Evolutionary conservation across 2,797 vertebrate genomes (phyloP).

Genomic region (Spheniscus humboldti): DNA sequence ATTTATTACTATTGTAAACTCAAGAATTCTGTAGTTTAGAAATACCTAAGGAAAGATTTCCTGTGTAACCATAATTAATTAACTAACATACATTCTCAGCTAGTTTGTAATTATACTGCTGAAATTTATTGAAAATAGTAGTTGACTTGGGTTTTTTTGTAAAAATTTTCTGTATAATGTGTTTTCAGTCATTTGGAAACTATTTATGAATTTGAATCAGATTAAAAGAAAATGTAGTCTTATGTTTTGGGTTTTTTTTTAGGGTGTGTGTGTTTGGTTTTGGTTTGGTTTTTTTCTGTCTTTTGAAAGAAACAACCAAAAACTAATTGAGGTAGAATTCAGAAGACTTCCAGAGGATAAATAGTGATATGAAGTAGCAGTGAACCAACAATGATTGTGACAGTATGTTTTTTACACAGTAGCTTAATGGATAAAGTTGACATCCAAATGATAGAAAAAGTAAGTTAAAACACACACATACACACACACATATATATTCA

Average conservation of each 20-base stretch:
- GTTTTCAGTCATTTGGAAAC: background rate
- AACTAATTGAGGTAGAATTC: background rate
- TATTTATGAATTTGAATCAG: background rate
- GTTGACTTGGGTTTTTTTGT: background rate
- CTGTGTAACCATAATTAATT: background rate
- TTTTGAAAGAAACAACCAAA: background rate
- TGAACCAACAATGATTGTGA: background rate
- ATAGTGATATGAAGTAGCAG: background rate
- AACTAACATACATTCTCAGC: background rate
- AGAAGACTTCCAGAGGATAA: background rate
- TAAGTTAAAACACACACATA: background rate
- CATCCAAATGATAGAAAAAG: background rate
- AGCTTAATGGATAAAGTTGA: background rate
- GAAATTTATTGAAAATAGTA: background rate
- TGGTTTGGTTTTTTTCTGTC: accelerated
- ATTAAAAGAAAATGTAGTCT: background rate
- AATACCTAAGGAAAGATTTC: background rate
- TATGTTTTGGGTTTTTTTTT: background rate
- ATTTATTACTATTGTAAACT: background rate
- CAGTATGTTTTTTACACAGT: background rate
- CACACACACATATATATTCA: background rate
- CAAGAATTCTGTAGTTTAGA: background rate
- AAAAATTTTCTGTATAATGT: background rate
- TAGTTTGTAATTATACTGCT: background rate
- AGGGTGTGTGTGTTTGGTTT: background rate